Evolutionary conservation across 2,797 vertebrate genomes (phyloP).

Genomic region (Peromyscus eremicus): DNA sequence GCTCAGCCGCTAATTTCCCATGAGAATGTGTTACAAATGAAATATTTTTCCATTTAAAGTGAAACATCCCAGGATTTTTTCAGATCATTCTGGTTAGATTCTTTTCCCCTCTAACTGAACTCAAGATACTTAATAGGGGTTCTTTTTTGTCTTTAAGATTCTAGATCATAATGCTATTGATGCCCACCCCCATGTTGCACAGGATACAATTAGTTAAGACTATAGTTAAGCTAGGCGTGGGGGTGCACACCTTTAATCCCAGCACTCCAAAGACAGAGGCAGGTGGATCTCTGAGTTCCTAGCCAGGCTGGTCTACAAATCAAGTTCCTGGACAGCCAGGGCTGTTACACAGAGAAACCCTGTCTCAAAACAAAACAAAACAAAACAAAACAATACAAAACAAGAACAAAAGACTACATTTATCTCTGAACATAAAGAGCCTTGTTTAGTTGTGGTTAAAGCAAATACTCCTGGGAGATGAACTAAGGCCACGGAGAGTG

Average conservation of each 20-base stretch:
- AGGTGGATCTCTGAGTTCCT: neutral
- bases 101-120: neutral
- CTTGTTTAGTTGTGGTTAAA: neutral
- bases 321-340: neutral
- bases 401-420: neutral
- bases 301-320: neutral
- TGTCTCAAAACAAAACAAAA: neutral
- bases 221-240: neutral
- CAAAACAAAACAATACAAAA: neutral
- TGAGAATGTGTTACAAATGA: neutral
- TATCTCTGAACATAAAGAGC: neutral
- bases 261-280: neutral
- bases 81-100: neutral
- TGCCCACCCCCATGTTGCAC: neutral
- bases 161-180: neutral
- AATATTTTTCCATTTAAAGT: neutral
- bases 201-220: neutral
- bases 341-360: neutral
- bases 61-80: neutral
- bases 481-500: neutral
- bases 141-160: neutral
- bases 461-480: neutral
- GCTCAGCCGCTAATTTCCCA: neutral
- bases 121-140: neutral
- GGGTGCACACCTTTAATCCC: neutral